Conservation (phyloP, 2,888 invertebrate genomes). For the Drosophila stalkeri region DNA sequence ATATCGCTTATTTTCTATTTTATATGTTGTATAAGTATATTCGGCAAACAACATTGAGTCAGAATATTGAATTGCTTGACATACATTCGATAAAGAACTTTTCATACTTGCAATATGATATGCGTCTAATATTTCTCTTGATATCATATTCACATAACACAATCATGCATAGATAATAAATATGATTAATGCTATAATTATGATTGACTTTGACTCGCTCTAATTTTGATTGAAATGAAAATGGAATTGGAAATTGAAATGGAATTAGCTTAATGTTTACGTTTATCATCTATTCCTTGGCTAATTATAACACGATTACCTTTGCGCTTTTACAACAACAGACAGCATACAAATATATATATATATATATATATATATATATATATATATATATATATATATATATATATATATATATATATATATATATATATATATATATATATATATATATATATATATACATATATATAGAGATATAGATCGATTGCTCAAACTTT, state of each 20-base stretch:
- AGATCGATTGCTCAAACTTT: slow-evolving; percentile 26
- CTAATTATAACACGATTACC: slow-evolving; percentile 16
- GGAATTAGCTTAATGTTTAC: slow-evolving; percentile 15
- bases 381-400: not conserved
- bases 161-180: not conserved
- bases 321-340: slow-evolving; percentile 7
- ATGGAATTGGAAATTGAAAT: slow-evolving; percentile 5
- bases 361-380: not conserved
- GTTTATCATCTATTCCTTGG: not conserved
- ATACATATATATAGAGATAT: not conserved
- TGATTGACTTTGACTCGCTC: not conserved
- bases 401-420: not conserved
- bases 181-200: not conserved
- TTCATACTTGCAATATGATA: not conserved
- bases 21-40: not conserved
- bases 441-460: not conserved
- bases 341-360: not conserved
- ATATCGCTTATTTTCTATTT: not conserved
- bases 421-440: not conserved
- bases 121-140: not conserved
- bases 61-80: not conserved
- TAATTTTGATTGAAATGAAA: slow-evolving; percentile 10
- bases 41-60: not conserved
- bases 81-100: not conserved
- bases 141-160: not conserved